Evolutionary conservation across 2,797 vertebrate genomes (phyloP).

Genomic region (Eleutherodactylus coqui): DNA sequence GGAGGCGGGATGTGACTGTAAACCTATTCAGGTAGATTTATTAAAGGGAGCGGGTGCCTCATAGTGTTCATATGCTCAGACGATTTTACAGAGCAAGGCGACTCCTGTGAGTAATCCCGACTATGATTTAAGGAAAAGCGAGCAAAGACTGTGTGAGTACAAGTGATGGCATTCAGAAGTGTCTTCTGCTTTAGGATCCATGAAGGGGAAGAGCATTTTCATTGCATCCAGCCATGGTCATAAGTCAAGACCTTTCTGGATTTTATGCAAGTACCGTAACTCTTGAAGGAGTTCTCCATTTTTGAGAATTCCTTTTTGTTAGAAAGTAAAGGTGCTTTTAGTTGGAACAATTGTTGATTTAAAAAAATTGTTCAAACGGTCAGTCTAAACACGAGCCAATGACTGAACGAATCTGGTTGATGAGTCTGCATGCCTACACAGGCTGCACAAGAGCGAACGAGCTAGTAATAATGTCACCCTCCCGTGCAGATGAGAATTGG

Average conservation of each 20-base stretch:
- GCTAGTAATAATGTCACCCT: too few relatives aligned
- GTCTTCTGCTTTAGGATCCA: not conserved
- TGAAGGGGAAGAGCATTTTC: not conserved
- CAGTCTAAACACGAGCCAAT: too few relatives aligned
- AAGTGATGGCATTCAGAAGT: not conserved
- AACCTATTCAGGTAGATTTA: constrained; percentile 30
- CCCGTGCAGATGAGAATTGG: too few relatives aligned
- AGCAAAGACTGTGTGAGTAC: not conserved
- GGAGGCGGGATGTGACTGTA: constrained; percentile 22
- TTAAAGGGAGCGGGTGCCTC: not conserved
- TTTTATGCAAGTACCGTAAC: not conserved
- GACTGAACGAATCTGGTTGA: too few relatives aligned
- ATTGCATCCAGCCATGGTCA: not conserved
- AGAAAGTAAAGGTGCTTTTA: too few relatives aligned
- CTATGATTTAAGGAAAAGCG: not conserved
- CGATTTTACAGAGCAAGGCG: not conserved
- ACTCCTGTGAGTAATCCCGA: not conserved
- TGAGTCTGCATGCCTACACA: too few relatives aligned
- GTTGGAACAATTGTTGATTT: too few relatives aligned
- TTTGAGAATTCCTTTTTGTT: not conserved
- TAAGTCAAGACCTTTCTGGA: not conserved
- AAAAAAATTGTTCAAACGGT: too few relatives aligned
- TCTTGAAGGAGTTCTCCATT: not conserved
- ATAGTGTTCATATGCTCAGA: not conserved
- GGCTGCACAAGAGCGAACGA: too few relatives aligned